A percentile compares a stretch with the other conserved stretches of the same genome.
phyloP scores from a whole-genome alignment of 2,888 invertebrate species.

The Noctuana brunneofusca region DNA sequence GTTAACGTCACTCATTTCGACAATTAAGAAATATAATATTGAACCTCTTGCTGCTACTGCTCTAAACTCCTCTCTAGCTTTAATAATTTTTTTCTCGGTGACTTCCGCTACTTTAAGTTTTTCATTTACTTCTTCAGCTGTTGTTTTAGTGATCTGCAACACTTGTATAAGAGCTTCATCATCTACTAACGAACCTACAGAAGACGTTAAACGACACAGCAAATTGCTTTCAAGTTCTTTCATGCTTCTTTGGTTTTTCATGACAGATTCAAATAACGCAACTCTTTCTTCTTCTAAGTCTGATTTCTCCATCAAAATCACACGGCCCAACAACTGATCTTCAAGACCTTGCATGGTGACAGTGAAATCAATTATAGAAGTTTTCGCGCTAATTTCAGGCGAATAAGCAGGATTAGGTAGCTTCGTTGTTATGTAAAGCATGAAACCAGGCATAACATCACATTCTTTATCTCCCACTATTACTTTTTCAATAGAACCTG shows the following conservation, averaged over 20 bases:
- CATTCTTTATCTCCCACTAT: conserved; percentile 98
- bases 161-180: conserved; percentile 97
- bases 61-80: conserved; percentile 96
- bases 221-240: conserved; percentile 97
- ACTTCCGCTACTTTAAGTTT: conserved; percentile 95
- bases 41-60: conserved; percentile 97
- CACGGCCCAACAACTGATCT: conserved; percentile 95
- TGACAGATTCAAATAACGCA: conserved; percentile 96
- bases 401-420: conserved; percentile 98
- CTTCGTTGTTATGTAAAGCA: conserved; percentile 97
- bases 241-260: conserved; percentile 97
- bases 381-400: conserved; percentile 97
- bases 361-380: conserved; percentile 98
- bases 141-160: conserved; percentile 92
- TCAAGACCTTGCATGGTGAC: conserved; percentile 98
- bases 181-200: conserved; percentile 96
- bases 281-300: conserved; percentile 97
- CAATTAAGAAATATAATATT: conserved; percentile 96
- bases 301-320: conserved; percentile 97
- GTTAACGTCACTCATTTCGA: too few relatives aligned
- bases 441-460: conserved; percentile 97
- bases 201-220: conserved; percentile 94
- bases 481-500: conserved; percentile 97
- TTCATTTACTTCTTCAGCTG: conserved; percentile 97
- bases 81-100: conserved; percentile 96